These are phyloP conservation scores for Sylvilagus floridanus DNA, from an alignment of 2,797 vertebrate species.

Conservation along the genomic window DNA sequence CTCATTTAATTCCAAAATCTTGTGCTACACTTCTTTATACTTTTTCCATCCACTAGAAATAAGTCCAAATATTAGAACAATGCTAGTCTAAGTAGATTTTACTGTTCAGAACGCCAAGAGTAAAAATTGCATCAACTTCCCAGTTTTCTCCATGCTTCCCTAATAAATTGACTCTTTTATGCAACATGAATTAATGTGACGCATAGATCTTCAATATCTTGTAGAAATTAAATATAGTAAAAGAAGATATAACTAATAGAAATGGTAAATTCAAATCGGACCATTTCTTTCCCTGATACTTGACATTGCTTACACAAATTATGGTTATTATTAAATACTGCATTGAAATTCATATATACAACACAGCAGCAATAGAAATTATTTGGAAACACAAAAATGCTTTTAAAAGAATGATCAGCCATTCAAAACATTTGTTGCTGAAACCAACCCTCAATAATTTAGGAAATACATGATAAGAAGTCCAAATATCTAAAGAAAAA, in stretches of 20 bases:
- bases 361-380: neutral
- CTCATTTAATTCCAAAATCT: neutral
- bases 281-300: constrained; percentile 1
- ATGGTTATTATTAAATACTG: constrained; percentile 8
- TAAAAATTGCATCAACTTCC: neutral
- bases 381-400: neutral
- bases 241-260: neutral
- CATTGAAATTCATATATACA: neutral
- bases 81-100: neutral
- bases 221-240: neutral
- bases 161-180: neutral
- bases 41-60: constrained; percentile 6
- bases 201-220: neutral
- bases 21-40: neutral
- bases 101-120: neutral
- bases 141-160: neutral
- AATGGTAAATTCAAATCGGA: neutral
- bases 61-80: neutral
- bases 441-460: constrained; percentile 28
- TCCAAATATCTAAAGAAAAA: constrained; percentile 37
- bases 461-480: neutral
- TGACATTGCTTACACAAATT: neutral
- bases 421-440: neutral
- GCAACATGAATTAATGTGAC: neutral
- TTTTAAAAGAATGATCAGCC: constrained; percentile 28